A percentile compares a stretch with the other conserved stretches of the same genome.
phyloP scores from a whole-genome alignment of 2,113 vertebrate species.

The Aldabrachelys gigantea region DNA sequence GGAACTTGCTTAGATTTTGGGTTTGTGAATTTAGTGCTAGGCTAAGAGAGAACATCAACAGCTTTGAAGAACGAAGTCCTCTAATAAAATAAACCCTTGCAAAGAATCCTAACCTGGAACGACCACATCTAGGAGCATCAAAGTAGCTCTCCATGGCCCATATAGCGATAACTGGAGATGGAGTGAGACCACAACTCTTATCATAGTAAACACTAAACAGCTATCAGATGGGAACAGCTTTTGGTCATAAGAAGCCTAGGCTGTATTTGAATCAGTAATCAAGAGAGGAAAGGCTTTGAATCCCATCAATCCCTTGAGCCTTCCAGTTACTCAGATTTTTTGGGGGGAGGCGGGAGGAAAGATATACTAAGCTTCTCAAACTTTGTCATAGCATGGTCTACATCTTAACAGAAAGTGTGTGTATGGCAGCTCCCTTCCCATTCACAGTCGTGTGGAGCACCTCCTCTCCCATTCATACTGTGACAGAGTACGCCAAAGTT shows the following conservation, averaged over 20 bases:
- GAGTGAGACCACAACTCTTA: not conserved
- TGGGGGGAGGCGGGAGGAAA: too few species aligned
- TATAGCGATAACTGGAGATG: fast-evolving
- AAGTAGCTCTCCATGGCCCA: not conserved
- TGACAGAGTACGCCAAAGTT: not conserved
- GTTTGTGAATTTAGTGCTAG: not conserved
- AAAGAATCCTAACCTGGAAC: not conserved
- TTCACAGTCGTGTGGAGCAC: fast-evolving
- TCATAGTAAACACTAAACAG: not conserved
- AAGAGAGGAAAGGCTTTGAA: not conserved
- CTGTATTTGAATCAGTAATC: not conserved
- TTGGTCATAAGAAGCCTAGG: not conserved
- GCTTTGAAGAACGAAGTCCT: not conserved
- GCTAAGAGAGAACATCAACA: not conserved
- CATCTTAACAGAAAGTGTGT: not conserved
- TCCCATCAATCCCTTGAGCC: not conserved
- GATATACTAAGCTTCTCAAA: not conserved
- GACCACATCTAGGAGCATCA: not conserved
- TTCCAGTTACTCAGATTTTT: not conserved
- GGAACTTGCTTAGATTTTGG: not conserved
- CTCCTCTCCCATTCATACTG: not conserved
- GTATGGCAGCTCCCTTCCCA: not conserved
- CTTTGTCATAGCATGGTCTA: not conserved
- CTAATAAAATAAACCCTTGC: not conserved
- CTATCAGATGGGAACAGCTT: not conserved